Evolutionary conservation across 2,113 vertebrate genomes (phyloP), one percentile per base, ranked within the genome.

Genomic region (Trinectes maculatus): DNA sequence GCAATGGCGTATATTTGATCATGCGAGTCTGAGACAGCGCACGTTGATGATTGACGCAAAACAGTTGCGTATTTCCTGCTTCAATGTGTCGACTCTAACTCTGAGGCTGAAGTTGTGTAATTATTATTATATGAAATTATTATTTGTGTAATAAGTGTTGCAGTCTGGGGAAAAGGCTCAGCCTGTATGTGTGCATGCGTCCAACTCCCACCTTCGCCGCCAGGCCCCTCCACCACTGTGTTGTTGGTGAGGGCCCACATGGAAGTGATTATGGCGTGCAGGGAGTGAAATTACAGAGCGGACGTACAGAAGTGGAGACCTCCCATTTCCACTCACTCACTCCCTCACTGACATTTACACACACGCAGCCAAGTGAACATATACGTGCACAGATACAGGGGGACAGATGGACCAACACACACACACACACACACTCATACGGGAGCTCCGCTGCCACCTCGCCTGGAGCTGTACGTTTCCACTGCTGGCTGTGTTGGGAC

Each of bases 201-300:
- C 71, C 46, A 19, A 82, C 80, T 80, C 83, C 89, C 82, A 89
- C 88, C 88, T 91, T 84, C 71, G 77, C 79, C 52, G 9, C 25
- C 80, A 72, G 87, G 72, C 76, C 87, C 64, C 78, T 80, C 73
- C 79, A 52, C 70, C 68, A 25, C 80, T 64, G 53, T 79, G 82
- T 78, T 79, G 80, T 65, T 69, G 75, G 77, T 61, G 68, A 77
- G 82, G 85, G 84, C 84, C 86, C 91, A 93, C 85, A 92, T 92
- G 91, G 92, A 92, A 92, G 89, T 60, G 77, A 91, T 93, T 92
- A 92, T 33, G 61, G 72, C 69, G 59, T 16, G 70, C 78, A 70
- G 74, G 77, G 86, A 89, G 86, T 85, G 85, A 90, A 92, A 90
- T 90, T 92, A 89, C 85, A 91, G 87, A 90, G 86, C 54, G 61